A percentile compares a stretch with the other conserved stretches of the same genome.
Conservation (phyloP, 2,113 vertebrate species). For the Ptilonorhynchus violaceus region DNA sequence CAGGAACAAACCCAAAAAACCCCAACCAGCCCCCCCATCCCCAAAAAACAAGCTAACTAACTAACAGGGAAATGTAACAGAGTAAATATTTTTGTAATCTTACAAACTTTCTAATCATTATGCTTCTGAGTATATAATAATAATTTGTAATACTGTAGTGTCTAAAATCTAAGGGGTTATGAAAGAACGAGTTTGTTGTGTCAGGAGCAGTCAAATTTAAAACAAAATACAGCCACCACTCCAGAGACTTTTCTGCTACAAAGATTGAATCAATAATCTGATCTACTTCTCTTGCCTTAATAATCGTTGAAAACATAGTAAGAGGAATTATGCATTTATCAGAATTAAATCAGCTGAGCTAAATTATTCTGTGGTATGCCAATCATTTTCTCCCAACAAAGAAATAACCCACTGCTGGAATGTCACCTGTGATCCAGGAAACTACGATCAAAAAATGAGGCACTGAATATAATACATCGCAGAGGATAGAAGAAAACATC, state of each 20-base stretch:
- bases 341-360: not conserved
- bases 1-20: not conserved
- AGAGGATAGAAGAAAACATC: not conserved
- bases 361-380: not conserved
- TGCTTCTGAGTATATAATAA: not conserved
- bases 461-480: not conserved
- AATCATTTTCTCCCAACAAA: slow-evolving; percentile 1
- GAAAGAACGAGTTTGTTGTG: not conserved
- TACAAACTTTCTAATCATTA: not conserved
- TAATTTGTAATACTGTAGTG: not conserved
- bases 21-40: no score
- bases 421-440: not conserved
- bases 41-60: not conserved
- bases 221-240: not conserved
- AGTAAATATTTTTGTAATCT: not conserved
- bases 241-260: not conserved
- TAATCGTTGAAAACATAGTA: not conserved
- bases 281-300: not conserved
- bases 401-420: not conserved
- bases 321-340: not conserved
- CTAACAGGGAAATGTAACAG: not conserved
- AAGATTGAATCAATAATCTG: not conserved
- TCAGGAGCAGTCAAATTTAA: not conserved
- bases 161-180: not conserved
- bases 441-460: not conserved